Conservation (phyloP, 2,113 vertebrate genomes). For the Oceanodroma tethys region DNA sequence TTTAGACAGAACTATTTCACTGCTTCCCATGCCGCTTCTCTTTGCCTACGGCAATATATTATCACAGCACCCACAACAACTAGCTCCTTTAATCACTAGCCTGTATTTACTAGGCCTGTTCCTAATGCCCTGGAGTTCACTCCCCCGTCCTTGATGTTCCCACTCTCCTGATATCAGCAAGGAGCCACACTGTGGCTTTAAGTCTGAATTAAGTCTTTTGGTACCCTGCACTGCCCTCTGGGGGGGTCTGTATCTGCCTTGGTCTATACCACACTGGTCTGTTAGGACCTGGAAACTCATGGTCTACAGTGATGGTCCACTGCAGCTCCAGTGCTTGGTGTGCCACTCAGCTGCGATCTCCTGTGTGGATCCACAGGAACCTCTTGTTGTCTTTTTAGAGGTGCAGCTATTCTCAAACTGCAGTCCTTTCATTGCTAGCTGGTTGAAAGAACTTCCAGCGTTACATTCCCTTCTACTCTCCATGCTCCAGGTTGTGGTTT, state of each 20-base stretch:
- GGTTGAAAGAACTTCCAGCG: not conserved
- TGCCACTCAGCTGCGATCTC: not conserved
- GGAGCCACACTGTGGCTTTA: not conserved
- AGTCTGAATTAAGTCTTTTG: not conserved
- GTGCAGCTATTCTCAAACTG: not conserved
- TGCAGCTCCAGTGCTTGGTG: not conserved
- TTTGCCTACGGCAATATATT: not conserved
- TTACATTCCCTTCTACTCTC: not conserved
- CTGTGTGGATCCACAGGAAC: not conserved
- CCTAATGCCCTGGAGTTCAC: not conserved
- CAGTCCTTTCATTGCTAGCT: not conserved
- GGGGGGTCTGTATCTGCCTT: not conserved
- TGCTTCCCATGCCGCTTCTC: not conserved
- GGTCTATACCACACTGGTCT: not conserved
- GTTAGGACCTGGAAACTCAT: not conserved
- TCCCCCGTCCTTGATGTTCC: not conserved
- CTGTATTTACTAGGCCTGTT: not conserved
- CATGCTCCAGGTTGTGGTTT: not conserved
- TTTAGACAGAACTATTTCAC: slow-evolving; percentile 9
- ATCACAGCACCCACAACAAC: not conserved
- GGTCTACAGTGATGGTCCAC: not conserved
- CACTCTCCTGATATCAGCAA: not conserved
- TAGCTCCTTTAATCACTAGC: not conserved
- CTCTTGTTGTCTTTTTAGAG: not conserved
- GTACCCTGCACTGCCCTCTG: not conserved